Base-by-base conservation (phyloP, 2,888 invertebrate genomes). In the Rutpela maculata region DNA sequence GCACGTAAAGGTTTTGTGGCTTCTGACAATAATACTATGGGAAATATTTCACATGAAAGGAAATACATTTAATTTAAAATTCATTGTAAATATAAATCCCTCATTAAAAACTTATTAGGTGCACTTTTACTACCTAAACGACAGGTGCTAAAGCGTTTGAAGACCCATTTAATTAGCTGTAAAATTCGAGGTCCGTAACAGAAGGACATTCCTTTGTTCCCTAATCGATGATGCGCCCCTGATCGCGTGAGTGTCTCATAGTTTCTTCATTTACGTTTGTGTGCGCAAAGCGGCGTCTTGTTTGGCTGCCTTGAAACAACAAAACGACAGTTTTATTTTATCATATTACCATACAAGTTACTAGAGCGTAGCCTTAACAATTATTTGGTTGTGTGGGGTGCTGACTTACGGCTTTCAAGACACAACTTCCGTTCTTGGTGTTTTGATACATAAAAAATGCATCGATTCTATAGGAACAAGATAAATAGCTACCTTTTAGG, bases 311-410 rank as follows among this genome's bases (percentile, higher is more conserved):
- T 59, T 60, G 55, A 70, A 35, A 59, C 70, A 35, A 59, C 70
- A 60, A 75, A 75, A 78, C 78, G 68, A 77, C 69, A 73, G 69
- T 78, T 73, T 78, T 35, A 75, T 78, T 55, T 78, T 62, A 78
- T 74, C 72, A 70, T 75, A 78, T 78, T 78, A 78, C 75, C 73
- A 75, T 75, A 73, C 70, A 73, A 78, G 75, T 78, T 73, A 73
- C 69, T 38, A 35, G 70, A 59, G 70, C 70, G 19, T 59, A 43
- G 19, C 70, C 59, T 17, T 57, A 22, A 57, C 70, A 59, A 70
- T 70, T 70, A 70, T 70, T 70, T 38, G 59, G 35, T 59, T 59
- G 60, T 60, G 31, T 70, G 66, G 66, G 66, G 70, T 22, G 70
- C n/a, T 69, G 59, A 18, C 22, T 55, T 26, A 35, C 55, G 56